phyloP scores from a whole-genome alignment of 2,113 vertebrate species.

The Aviceda subcristata region DNA sequence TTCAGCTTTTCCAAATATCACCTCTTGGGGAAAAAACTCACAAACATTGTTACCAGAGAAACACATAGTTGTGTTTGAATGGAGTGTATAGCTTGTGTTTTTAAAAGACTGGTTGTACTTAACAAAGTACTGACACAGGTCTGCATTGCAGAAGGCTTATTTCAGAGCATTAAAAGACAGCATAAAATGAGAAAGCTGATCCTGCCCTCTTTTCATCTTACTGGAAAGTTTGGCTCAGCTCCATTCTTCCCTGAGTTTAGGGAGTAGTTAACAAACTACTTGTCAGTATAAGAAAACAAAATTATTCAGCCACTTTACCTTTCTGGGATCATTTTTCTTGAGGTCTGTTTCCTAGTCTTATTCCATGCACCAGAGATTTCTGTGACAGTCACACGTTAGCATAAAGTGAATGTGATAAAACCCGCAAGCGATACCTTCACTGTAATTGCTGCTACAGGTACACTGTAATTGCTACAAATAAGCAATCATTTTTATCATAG shows the following conservation, averaged over 20 bases:
- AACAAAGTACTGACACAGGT: neutral
- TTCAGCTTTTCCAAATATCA: neutral
- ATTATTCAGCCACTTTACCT: neutral
- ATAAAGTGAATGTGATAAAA: neutral
- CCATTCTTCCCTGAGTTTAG: neutral
- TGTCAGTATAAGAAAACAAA: neutral
- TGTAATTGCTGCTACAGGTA: neutral
- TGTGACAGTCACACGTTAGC: neutral
- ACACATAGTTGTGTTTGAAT: neutral
- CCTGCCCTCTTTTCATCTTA: neutral
- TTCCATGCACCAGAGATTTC: neutral
- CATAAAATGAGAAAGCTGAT: neutral
- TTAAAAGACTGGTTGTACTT: neutral
- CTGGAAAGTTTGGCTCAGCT: neutral
- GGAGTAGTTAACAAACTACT: neutral
- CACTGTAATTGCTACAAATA: neutral
- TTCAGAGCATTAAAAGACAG: neutral
- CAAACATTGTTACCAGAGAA: neutral
- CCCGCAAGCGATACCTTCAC: fast-evolving
- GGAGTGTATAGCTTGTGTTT: neutral
- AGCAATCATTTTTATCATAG: neutral
- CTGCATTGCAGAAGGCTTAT: neutral
- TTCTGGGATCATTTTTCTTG: neutral
- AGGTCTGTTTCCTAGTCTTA: neutral
- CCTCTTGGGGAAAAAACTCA: neutral